A percentile compares a stretch with the other conserved stretches of the same genome.
These are phyloP conservation scores for Oedothorax gibbosus DNA, from an alignment of 1,140 invertebrate genomes.

Conservation along the genomic window DNA sequence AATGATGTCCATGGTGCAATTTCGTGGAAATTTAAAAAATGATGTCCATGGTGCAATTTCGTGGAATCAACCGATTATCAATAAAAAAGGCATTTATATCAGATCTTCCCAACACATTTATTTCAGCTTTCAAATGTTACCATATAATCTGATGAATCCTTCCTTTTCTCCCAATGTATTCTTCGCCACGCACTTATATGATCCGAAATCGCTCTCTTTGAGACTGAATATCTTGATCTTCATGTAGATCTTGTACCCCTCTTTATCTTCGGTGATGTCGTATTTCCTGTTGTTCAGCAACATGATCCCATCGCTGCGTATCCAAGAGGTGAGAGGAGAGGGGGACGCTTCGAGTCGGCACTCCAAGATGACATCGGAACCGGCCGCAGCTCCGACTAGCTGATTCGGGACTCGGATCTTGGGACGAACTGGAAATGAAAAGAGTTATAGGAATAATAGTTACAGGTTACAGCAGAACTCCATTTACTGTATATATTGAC, in stretches of 20 bases:
- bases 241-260: constrained; percentile 88
- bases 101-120: too few relatives aligned
- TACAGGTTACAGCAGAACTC: too few relatives aligned
- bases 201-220: constrained; percentile 82
- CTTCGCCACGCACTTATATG: constrained; percentile 90
- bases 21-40: too few relatives aligned
- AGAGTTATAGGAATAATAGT: neutral
- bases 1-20: too few relatives aligned
- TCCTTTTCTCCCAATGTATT: constrained; percentile 92
- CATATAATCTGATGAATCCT: constrained; percentile 88
- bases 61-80: too few relatives aligned
- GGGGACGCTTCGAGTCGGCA: constrained; percentile 90
- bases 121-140: constrained; percentile 72
- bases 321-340: constrained; percentile 88
- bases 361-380: constrained; percentile 82
- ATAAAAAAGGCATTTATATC: too few relatives aligned
- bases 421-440: constrained; percentile 78
- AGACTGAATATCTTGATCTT: constrained; percentile 83
- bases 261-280: constrained; percentile 55
- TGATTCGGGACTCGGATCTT: constrained; percentile 85
- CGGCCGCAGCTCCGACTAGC: constrained; percentile 82
- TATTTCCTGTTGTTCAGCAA: constrained; percentile 63
- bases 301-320: constrained; percentile 75
- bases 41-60: too few relatives aligned
- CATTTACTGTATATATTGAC: too few relatives aligned